Evolutionary conservation across 2,797 vertebrate genomes (phyloP), one percentile per base, ranked within the genome.

Genomic region (Botia kubotai): DNA sequence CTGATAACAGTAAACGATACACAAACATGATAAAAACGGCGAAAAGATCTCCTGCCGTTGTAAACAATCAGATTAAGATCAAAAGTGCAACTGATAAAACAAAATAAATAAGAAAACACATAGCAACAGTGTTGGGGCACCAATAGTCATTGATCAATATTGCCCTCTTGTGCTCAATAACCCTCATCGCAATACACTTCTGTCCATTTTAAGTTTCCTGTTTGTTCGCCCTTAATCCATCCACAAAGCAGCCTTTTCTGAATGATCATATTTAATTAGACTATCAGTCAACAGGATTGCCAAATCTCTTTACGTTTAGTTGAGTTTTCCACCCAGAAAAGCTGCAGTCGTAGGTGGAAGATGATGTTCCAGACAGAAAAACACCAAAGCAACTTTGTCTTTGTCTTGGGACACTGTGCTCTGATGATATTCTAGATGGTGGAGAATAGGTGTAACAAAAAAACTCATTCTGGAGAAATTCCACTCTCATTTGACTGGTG

Each of bases 71-170:
- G 75, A 79, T 78, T 69, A 79, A 83, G 82, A 80, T 87, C 76
- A 86, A 90, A 92, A 93, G 90, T 94, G 91, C 91, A 92, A 89
- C 85, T 77, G 82, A 86, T 75, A 83, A 74, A 76, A 84, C 74
- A 60, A 77, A 84, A 84, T 33, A 89, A 87, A 77, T 72, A 85
- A 85, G 75, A 71, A 87, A 68, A 84, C 82, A 76, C 76, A 87
- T 57, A 80, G 70, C 19, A 63, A 79, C 36, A 33, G 60, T 55
- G 17, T 36, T 23, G 70, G 77, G 72, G 5, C 58, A 82, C 68
- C 63, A 43, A 72, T 71, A 79, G 81, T 72, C 46, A 55, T 12
- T 79, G 71, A n/a, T 75, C 74, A 39, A 23, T 67, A 70, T 74
- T 83, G 80, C 85, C 85, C 85, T 80, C 85, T 87, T 87, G 83